A percentile compares a stretch with the other conserved stretches of the same genome.
Evolutionary conservation across 64 coral and sea anemone species (phyloP).

Genomic region (Anthopleura sola): DNA sequence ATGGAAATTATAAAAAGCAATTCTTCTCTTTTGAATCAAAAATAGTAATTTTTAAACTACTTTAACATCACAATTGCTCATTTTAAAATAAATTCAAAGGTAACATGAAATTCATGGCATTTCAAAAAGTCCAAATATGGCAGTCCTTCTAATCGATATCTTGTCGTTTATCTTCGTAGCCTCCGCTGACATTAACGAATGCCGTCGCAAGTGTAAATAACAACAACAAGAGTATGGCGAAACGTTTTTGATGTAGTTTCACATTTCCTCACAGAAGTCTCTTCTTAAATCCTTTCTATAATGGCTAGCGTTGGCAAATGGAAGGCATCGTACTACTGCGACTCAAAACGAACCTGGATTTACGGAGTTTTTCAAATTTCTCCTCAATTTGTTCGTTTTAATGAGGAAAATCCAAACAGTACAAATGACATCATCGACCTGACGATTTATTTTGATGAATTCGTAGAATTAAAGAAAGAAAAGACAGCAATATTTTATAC

Average conservation of each 20-base stretch:
- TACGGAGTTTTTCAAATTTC: constrained; percentile 66
- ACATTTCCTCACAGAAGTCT: neutral
- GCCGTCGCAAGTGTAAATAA: neutral
- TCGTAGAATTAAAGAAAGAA: constrained; percentile 83
- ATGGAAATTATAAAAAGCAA: neutral
- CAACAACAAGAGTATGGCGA: neutral
- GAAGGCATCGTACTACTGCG: constrained; percentile 90
- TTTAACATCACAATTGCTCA: neutral
- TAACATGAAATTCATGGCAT: neutral
- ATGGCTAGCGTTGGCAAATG: constrained; percentile 78
- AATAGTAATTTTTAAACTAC: neutral
- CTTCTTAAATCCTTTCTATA: neutral
- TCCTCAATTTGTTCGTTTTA: constrained; percentile 74
- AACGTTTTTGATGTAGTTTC: neutral
- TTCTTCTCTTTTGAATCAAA: neutral
- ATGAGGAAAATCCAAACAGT: constrained; percentile 33
- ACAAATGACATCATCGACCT: constrained; percentile 34
- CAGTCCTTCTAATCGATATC: neutral
- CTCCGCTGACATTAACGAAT: neutral
- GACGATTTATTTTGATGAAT: constrained; percentile 77
- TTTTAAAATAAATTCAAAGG: neutral
- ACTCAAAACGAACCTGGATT: constrained; percentile 62
- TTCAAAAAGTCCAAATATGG: neutral
- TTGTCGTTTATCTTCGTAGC: neutral
- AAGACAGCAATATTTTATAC: constrained; percentile 64